A percentile compares a stretch with the other conserved stretches of the same genome.
Evolutionary conservation across 2,797 vertebrate genomes (phyloP).

Genomic region (Fundulus diaphanus): DNA sequence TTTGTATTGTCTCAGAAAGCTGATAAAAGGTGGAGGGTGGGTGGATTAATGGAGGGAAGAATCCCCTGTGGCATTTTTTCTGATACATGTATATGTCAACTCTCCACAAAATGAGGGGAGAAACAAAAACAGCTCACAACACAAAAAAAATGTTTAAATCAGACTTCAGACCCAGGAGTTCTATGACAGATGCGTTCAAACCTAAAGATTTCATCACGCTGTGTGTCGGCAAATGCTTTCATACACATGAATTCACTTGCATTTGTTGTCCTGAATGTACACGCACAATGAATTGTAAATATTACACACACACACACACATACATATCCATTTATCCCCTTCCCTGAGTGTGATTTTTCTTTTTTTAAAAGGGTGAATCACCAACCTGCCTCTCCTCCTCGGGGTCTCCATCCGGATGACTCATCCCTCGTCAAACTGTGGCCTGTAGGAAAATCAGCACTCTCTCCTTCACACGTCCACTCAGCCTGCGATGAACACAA

Average conservation of each 20-base stretch:
- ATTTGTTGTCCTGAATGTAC: conserved; percentile 6
- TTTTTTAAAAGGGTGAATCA: conserved; percentile 73
- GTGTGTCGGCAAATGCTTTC: conserved; percentile 7
- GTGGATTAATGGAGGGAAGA: conserved; percentile 74
- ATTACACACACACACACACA: not conserved
- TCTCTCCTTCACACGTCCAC: conserved; percentile 50
- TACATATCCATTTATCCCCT: not conserved
- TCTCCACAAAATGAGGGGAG: conserved; percentile 40
- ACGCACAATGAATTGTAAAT: not conserved
- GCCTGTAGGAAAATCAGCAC: conserved; percentile 73
- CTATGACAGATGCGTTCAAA: not conserved
- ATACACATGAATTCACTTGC: conserved; percentile 16
- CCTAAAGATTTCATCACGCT: conserved; percentile 6
- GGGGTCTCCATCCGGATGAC: conserved; percentile 80
- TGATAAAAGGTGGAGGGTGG: conserved; percentile 43
- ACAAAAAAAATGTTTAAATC: conserved; percentile 43
- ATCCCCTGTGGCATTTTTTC: conserved; percentile 58
- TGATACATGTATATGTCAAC: conserved; percentile 60
- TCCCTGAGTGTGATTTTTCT: conserved; percentile 1
- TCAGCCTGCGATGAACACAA: conserved; percentile 42
- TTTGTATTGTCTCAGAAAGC: conserved; percentile 33
- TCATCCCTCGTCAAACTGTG: conserved; percentile 78
- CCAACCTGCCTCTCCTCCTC: conserved; percentile 70
- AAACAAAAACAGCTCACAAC: conserved; percentile 67
- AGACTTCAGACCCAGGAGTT: conserved; percentile 52